Evolutionary conservation across 2,113 vertebrate species (phyloP).

Genomic region (Mugil cephalus): DNA sequence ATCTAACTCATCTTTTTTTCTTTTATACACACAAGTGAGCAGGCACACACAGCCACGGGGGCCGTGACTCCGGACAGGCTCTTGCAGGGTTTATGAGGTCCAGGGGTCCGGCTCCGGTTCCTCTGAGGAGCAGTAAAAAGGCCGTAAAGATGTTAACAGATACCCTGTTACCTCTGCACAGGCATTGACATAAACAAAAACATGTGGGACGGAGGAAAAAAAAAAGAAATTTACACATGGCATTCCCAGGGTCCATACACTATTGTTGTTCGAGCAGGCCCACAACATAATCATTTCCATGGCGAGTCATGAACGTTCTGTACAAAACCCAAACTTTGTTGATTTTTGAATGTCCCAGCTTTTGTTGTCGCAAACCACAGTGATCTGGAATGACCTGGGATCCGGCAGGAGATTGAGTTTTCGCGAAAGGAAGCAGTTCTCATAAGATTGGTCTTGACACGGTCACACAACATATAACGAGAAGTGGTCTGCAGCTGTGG

Average conservation of each 20-base stretch:
- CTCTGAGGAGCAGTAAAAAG: constrained; percentile 60
- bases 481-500: no score
- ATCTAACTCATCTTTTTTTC: constrained; percentile 4
- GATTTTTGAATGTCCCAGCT: neutral
- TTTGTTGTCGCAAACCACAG: neutral
- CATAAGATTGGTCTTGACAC: no score
- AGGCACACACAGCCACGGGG: constrained; percentile 19
- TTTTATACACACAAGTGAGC: constrained; percentile 2
- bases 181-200: constrained; percentile 39
- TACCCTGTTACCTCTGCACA: constrained; percentile 1
- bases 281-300: constrained; percentile 1
- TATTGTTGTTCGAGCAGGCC: neutral
- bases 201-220: constrained; percentile 53
- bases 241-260: neutral
- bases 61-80: constrained; percentile 42
- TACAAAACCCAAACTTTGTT: neutral
- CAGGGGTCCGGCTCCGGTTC: constrained; percentile 30
- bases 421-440: no score
- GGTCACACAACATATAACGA: no score
- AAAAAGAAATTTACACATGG: constrained; percentile 2
- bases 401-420: no score
- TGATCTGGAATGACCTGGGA: no score
- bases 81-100: constrained; percentile 68
- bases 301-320: neutral
- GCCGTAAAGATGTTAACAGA: constrained; percentile 66